phyloP scores from a whole-genome alignment of 2,888 invertebrate genomes.

The Epicampocera succincta region DNA sequence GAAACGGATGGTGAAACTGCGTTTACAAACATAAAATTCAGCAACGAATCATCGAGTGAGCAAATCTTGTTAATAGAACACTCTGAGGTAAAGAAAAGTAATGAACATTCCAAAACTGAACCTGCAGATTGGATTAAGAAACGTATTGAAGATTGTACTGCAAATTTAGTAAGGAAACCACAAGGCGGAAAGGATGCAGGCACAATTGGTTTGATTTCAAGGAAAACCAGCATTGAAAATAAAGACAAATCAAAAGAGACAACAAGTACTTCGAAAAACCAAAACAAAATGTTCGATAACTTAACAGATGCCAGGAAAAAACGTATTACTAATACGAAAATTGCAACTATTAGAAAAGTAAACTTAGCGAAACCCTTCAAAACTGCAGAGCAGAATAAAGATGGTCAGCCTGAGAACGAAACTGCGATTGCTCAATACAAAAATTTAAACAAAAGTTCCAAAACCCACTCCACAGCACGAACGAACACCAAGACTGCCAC shows the following conservation, averaged over 20 bases:
- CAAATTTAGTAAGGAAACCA: background rate
- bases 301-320: background rate
- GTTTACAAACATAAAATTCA: too few species aligned
- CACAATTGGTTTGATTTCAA: background rate
- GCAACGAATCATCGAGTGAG: background rate
- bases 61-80: background rate
- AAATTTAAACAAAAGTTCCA: conserved; percentile 10
- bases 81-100: background rate
- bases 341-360: background rate
- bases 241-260: background rate
- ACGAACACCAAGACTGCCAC: background rate
- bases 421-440: background rate
- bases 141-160: background rate
- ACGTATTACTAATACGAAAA: background rate
- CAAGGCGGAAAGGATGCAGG: background rate
- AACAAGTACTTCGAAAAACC: background rate
- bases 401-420: background rate
- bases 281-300: background rate
- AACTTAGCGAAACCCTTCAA: background rate
- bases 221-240: conserved; percentile 3
- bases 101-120: too few species aligned
- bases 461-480: background rate
- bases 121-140: background rate
- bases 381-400: background rate
- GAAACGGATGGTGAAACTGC: background rate